phyloP scores from a whole-genome alignment of 2,797 vertebrate genomes.

The Leptoclinus maculatus region DNA sequence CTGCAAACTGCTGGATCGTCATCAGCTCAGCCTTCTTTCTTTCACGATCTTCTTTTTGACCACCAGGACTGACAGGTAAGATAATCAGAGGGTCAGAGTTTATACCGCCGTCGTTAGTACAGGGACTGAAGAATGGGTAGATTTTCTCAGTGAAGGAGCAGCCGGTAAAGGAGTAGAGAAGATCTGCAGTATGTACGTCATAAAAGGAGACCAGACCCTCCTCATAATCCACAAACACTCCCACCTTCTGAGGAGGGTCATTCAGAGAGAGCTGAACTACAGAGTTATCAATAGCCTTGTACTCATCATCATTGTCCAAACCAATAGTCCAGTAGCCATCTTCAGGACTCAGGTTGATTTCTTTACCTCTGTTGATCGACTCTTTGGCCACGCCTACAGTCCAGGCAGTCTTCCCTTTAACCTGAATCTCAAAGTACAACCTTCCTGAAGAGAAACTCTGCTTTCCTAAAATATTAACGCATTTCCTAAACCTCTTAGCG shows the following conservation, averaged over 20 bases:
- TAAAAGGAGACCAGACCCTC: too few species aligned
- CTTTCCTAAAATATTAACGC: conserved; percentile 6
- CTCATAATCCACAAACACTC: too few species aligned
- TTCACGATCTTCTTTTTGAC: background rate
- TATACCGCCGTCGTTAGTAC: fast-evolving
- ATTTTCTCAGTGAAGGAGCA: too few species aligned
- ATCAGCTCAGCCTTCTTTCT: conserved; percentile 10
- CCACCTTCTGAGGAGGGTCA: background rate
- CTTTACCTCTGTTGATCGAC: background rate
- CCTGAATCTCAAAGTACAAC: too few species aligned
- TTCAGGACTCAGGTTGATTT: background rate
- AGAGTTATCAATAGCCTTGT: background rate
- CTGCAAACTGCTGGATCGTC: conserved; percentile 14
- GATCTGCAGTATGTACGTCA: too few species aligned
- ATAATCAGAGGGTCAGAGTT: background rate
- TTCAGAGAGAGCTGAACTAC: background rate
- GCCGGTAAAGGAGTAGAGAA: too few species aligned
- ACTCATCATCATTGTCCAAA: background rate
- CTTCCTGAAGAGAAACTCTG: background rate
- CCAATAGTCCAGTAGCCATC: background rate
- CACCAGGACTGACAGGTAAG: too few species aligned
- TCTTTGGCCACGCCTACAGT: background rate
- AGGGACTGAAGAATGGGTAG: background rate
- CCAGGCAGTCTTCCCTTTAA: too few species aligned
- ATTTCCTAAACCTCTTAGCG: background rate